These are phyloP conservation scores for Chironomus tepperi DNA, from an alignment of 1,140 invertebrate species.

Conservation along the genomic window DNA sequence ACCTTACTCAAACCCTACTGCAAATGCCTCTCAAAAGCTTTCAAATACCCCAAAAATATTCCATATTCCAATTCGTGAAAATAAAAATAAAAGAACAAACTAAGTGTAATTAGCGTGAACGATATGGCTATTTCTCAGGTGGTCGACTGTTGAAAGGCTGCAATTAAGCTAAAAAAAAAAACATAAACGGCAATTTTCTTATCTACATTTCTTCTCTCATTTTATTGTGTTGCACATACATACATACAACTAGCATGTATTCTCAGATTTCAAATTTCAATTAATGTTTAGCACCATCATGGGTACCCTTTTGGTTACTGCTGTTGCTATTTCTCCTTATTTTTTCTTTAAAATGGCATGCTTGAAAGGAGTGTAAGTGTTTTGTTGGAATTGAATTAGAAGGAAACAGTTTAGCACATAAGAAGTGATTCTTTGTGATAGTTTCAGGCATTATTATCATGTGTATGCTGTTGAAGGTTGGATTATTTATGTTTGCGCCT, in stretches of 20 bases:
- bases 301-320: too few relatives aligned
- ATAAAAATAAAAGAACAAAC: background rate
- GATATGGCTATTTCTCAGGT: slow-evolving; percentile 21
- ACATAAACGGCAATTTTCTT: slow-evolving; percentile 24
- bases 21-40: background rate
- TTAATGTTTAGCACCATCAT: background rate
- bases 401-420: too few relatives aligned
- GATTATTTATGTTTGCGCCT: too few relatives aligned
- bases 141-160: slow-evolving; percentile 13
- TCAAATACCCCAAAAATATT: background rate
- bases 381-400: too few relatives aligned
- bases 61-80: background rate
- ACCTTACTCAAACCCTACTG: too few relatives aligned
- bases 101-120: slow-evolving; percentile 4
- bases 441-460: too few relatives aligned
- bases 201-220: background rate
- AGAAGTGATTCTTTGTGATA: too few relatives aligned
- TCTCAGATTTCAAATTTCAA: background rate
- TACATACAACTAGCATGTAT: background rate
- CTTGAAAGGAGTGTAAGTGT: too few relatives aligned
- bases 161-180: slow-evolving; percentile 15
- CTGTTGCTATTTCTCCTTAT: too few relatives aligned
- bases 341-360: too few relatives aligned
- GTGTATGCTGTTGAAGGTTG: too few relatives aligned
- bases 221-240: background rate